Evolutionary conservation across 2,797 vertebrate genomes (phyloP).

Genomic region (Phrynocephalus forsythii): DNA sequence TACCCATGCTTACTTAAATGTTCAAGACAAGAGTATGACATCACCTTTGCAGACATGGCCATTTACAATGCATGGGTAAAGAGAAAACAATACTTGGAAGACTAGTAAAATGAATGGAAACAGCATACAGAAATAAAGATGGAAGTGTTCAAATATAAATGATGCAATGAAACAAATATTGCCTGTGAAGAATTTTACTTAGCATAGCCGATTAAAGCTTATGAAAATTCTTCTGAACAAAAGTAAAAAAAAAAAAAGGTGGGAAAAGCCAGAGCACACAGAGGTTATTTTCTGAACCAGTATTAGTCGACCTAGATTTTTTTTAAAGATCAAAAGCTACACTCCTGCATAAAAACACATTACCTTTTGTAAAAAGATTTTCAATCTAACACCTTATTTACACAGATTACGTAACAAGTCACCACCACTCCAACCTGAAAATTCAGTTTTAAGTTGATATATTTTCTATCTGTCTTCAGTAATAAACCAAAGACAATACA

Average conservation of each 20-base stretch:
- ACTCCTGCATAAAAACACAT: conserved; percentile 80
- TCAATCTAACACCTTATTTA: conserved; percentile 85
- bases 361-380: conserved; percentile 78
- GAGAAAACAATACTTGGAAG: conserved; percentile 77
- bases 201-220: conserved; percentile 81
- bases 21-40: conserved; percentile 62
- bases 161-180: conserved; percentile 73
- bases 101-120: conserved; percentile 70
- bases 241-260: conserved; percentile 62
- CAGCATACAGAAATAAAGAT: conserved; percentile 68
- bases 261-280: conserved; percentile 73
- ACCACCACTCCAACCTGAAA: conserved; percentile 83
- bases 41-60: conserved; percentile 51
- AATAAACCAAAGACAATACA: conserved; percentile 82
- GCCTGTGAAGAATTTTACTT: conserved; percentile 83
- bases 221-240: conserved; percentile 83
- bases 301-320: conserved; percentile 75
- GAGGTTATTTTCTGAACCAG: conserved; percentile 66
- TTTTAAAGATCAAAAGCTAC: conserved; percentile 80
- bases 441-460: conserved; percentile 80
- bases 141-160: conserved; percentile 64
- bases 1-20: conserved; percentile 60
- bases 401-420: conserved; percentile 83
- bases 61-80: conserved; percentile 62
- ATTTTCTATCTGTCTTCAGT: conserved; percentile 81